A percentile compares a stretch with the other conserved stretches of the same genome.
Evolutionary conservation across 2,888 invertebrate genomes (phyloP).

Genomic region (Meliscaeva auricollis): DNA sequence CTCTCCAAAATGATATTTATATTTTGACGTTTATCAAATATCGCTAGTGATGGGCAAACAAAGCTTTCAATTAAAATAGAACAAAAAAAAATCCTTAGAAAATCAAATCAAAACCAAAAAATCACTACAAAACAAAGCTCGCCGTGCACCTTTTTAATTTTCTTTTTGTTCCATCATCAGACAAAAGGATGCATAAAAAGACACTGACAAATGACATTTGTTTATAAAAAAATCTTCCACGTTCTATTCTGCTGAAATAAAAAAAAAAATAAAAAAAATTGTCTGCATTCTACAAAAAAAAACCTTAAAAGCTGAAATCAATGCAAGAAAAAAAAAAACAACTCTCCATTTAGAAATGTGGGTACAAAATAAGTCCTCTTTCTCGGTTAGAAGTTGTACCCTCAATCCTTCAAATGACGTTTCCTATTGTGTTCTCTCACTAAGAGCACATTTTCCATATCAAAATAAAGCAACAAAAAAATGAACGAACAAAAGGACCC

Average conservation of each 20-base stretch:
- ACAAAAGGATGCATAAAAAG: conserved; percentile 22
- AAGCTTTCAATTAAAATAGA: neutral
- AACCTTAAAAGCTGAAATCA: conserved; percentile 20
- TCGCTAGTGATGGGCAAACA: neutral
- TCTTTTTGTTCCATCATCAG: neutral
- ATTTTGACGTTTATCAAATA: neutral
- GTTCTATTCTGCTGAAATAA: neutral
- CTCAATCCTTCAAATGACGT: conserved; percentile 74
- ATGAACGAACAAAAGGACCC: conserved; percentile 71
- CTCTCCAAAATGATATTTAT: neutral
- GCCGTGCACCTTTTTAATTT: neutral
- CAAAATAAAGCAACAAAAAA: conserved; percentile 1
- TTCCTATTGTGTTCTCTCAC: conserved; percentile 69
- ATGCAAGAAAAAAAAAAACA: neutral
- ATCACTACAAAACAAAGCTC: neutral
- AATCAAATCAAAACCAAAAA: neutral
- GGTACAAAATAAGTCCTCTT: conserved; percentile 36
- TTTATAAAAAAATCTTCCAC: neutral
- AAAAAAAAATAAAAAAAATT: neutral
- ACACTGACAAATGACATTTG: neutral
- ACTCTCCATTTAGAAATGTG: conserved; percentile 6
- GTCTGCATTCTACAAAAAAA: neutral
- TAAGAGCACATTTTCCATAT: conserved; percentile 70
- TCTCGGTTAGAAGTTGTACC: conserved; percentile 45
- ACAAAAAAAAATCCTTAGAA: neutral